Base-by-base conservation (phyloP, 2,113 vertebrate species). In the Symphodus melops region DNA sequence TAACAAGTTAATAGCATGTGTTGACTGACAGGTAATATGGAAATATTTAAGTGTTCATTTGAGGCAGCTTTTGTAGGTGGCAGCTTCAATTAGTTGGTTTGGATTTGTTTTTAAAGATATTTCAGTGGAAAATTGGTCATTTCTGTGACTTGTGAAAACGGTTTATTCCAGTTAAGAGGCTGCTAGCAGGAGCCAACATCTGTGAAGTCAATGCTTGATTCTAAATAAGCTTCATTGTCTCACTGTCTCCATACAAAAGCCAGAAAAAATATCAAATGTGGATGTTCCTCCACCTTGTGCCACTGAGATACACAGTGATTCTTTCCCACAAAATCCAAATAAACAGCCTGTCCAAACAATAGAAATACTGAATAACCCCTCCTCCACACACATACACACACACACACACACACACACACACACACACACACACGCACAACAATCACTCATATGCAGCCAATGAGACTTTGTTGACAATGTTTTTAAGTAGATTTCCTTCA, bases 401-500 rank as follows among this genome's bases (percentile, higher is more conserved):
- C 28, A 33, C 28, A 33, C 28, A 20, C 57, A 23, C 53, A 14
- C 60, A 60, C 52, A 13, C 44, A 46, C 5, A 16, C 68, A 46
- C 60, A 20, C 20, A 48, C 5, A 6, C 28, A 33, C 11, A 44
- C 14, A 14, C 42, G 16, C 42, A 44, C 12, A 72, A 25, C 25
- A 25, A 2, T 25, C 25, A 25, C 68, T 39, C 65, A 25, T 19
- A 52, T 66, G 78, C 68, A 85, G 86, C 77, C 52, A 52, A 52
- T 84, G 58, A 80, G 61, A 87, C 90, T 93, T 94, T 92, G 92
- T 92, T 92, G 83, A n/a, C 56, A 46, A 68, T 90, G 88, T 91
- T 93, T 92, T 90, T 80, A 70, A 88, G 89, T 90, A 90, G 90
- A 86, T 91, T 94, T 94, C 92, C 94, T 94, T 92, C 90, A 87